phyloP scores from a whole-genome alignment of 23 tunicate genomes.

The Trididemnum clinides region DNA sequence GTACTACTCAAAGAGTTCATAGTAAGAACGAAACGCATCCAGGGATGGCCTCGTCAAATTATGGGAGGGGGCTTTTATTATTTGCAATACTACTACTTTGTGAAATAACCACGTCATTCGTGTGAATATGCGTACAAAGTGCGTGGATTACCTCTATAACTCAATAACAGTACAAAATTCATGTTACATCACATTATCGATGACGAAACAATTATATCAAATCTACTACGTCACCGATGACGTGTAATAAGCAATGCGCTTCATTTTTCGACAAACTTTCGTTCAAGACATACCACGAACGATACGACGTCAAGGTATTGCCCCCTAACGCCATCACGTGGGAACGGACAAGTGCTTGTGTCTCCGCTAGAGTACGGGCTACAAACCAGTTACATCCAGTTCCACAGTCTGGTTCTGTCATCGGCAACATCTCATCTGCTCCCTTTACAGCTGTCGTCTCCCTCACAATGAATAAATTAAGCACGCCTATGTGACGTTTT shows the following conservation, averaged over 20 bases:
- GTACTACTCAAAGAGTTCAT: too few species aligned
- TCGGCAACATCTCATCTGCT: slow-evolving; percentile 65
- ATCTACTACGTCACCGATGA: slow-evolving; percentile 82
- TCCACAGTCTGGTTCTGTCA: slow-evolving; percentile 61
- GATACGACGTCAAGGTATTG: slow-evolving; percentile 76
- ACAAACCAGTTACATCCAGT: slow-evolving; percentile 87
- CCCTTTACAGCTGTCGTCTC: slow-evolving; percentile 88
- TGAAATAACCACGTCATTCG: too few species aligned
- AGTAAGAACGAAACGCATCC: too few species aligned
- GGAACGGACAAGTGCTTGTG: slow-evolving; percentile 70
- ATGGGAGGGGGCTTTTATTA: too few species aligned
- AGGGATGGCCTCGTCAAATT: too few species aligned
- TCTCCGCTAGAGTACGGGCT: slow-evolving; percentile 72
- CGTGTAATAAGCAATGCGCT: slow-evolving; percentile 86
- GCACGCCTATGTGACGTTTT: slow-evolving; percentile 45
- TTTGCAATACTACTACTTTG: too few species aligned
- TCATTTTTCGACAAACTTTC: slow-evolving; percentile 87
- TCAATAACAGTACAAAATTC: too few species aligned
- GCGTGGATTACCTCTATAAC: too few species aligned
- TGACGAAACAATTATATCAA: too few species aligned
- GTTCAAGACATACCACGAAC: slow-evolving; percentile 42
- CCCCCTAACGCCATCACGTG: slow-evolving; percentile 89
- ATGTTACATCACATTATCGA: too few species aligned
- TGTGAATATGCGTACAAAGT: too few species aligned
- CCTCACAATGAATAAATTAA: slow-evolving; percentile 79